A percentile compares a stretch with the other conserved stretches of the same genome.
These are phyloP conservation scores for Exocentrus adspersus DNA, from an alignment of 2,888 invertebrate species.

Conservation along the genomic window DNA sequence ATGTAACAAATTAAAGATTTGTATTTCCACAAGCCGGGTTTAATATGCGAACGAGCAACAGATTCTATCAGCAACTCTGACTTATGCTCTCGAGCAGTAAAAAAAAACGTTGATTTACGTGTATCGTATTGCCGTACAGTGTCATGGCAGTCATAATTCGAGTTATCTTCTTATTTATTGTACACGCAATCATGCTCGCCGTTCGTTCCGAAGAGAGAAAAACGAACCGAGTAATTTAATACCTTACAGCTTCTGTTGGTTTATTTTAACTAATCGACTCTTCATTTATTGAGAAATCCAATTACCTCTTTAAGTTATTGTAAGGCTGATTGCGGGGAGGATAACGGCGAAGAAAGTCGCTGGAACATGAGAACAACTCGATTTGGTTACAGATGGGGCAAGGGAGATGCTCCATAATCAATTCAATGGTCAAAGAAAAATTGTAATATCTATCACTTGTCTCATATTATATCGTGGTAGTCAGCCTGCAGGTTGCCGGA, in stretches of 20 bases:
- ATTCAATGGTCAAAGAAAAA: too few relatives aligned
- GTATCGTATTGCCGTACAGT: conserved; percentile 58
- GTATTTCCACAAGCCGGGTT: conserved; percentile 15
- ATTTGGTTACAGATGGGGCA: too few relatives aligned
- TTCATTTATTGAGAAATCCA: conserved; percentile 2
- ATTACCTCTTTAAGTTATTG: conserved; percentile 5
- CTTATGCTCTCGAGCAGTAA: conserved; percentile 45
- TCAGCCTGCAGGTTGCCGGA: conserved; percentile 12
- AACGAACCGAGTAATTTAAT: conserved; percentile 47
- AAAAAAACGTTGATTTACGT: conserved; percentile 56
- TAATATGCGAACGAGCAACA: conserved; percentile 38
- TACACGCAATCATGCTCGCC: conserved; percentile 48
- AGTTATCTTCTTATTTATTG: conserved; percentile 60
- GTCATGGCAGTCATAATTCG: conserved; percentile 60
- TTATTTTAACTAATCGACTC: conserved; percentile 25
- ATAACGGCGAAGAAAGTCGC: neutral
- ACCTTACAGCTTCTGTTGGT: conserved; percentile 49
- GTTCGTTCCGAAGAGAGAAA: conserved; percentile 34
- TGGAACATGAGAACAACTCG: too few relatives aligned
- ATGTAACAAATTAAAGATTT: conserved; percentile 38
- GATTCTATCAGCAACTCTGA: conserved; percentile 53
- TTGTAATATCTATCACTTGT: too few relatives aligned
- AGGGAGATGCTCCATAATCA: too few relatives aligned
- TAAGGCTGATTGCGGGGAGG: neutral
- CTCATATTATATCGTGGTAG: neutral